Percentiles rank a stretch among this genome's conserved stretches.
These are phyloP conservation scores for Creontiades dilutus DNA, from an alignment of 2,888 invertebrate genomes.

Conservation along the genomic window DNA sequence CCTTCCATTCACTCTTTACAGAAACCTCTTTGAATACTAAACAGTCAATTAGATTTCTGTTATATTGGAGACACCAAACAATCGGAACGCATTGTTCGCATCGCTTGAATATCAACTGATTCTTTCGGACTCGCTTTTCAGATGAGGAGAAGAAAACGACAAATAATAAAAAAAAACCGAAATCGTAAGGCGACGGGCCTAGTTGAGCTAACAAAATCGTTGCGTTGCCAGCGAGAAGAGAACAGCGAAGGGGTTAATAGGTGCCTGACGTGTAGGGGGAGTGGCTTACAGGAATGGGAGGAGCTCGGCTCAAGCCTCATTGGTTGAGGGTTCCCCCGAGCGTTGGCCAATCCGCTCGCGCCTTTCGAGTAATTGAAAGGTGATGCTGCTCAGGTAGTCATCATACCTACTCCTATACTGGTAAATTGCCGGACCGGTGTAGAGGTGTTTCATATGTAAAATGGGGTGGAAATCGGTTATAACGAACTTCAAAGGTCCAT, in stretches of 20 bases:
- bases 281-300: background rate
- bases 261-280: background rate
- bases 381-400: background rate
- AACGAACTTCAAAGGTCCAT: too few species aligned
- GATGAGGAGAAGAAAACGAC: background rate
- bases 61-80: conserved; percentile 8
- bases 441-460: background rate
- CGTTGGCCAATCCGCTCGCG: background rate
- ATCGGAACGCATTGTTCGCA: background rate
- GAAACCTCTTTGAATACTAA: conserved; percentile 41
- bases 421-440: background rate
- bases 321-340: background rate
- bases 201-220: background rate
- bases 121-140: background rate
- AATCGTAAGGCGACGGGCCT: background rate
- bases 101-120: background rate
- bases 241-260: background rate
- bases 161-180: background rate
- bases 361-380: background rate
- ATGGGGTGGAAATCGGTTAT: too few species aligned
- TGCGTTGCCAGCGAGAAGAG: background rate
- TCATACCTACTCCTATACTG: background rate
- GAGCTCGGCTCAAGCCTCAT: background rate
- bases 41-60: conserved; percentile 45
- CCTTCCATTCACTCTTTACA: conserved; percentile 59